Evolutionary conservation across 1,140 invertebrate species (phyloP).

Genomic region (Pomacea maculata): DNA sequence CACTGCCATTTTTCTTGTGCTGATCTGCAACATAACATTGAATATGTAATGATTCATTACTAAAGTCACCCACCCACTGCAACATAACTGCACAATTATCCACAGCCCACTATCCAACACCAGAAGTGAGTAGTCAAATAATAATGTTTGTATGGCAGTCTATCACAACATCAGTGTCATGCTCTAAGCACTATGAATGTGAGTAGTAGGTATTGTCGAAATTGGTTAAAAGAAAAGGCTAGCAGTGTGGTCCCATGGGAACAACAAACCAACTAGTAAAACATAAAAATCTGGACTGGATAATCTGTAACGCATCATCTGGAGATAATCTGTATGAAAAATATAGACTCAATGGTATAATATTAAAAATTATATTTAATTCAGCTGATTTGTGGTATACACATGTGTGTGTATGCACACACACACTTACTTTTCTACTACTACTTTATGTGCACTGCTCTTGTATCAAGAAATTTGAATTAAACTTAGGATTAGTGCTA

Average conservation of each 20-base stretch:
- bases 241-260: background rate
- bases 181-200: background rate
- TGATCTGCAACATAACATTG: background rate
- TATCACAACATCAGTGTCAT: background rate
- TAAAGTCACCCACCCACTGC: too few species aligned
- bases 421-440: background rate
- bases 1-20: slow-evolving; percentile 19
- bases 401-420: background rate
- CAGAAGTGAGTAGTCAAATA: background rate
- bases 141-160: background rate
- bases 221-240: background rate
- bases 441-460: background rate
- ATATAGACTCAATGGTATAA: too few species aligned
- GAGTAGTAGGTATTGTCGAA: too few species aligned
- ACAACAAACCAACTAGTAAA: background rate
- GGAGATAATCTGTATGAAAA: too few species aligned
- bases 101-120: background rate
- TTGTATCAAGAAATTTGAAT: background rate
- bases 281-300: background rate
- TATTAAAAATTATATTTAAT: too few species aligned
- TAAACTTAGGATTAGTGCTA: too few species aligned
- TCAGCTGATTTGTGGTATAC: background rate
- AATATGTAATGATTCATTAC: background rate
- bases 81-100: background rate
- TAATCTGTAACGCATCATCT: too few species aligned